Conservation (phyloP, 2,113 vertebrate species). For the Paraplagusia blochii region DNA sequence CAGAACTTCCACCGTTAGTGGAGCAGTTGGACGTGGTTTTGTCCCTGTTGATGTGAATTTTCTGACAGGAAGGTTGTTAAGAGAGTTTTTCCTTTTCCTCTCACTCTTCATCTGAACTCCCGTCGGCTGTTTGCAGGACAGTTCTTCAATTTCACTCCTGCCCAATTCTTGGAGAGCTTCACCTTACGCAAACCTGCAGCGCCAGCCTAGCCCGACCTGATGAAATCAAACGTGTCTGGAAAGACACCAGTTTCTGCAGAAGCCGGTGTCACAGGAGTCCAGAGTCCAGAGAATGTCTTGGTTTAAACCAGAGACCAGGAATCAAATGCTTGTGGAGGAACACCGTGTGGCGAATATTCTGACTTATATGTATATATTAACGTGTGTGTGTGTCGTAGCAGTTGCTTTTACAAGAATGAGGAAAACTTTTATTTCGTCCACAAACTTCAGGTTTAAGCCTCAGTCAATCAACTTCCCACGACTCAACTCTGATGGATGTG, state of each 20-base stretch:
- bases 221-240: slow-evolving; percentile 3
- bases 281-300: slow-evolving; percentile 1
- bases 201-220: slow-evolving; percentile 9
- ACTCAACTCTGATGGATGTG: too few species aligned
- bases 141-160: slow-evolving; percentile 6
- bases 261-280: background rate
- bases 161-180: slow-evolving; percentile 22
- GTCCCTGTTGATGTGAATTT: slow-evolving; percentile 2
- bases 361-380: too few species aligned
- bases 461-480: too few species aligned
- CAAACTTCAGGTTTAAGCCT: too few species aligned
- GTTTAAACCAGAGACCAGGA: slow-evolving; percentile 2
- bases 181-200: slow-evolving; percentile 11
- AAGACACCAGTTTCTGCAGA: slow-evolving; percentile 11
- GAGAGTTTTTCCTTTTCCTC: slow-evolving; percentile 21
- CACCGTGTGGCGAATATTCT: too few species aligned
- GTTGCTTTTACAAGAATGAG: too few species aligned
- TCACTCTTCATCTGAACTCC: slow-evolving; percentile 7
- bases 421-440: too few species aligned
- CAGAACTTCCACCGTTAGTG: slow-evolving; percentile 1
- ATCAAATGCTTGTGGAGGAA: too few species aligned
- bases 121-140: slow-evolving; percentile 2
- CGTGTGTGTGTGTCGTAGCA: too few species aligned
- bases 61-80: slow-evolving; percentile 22
- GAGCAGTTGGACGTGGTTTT: slow-evolving; percentile 5